phyloP scores from a whole-genome alignment of 2,888 invertebrate genomes.

The Bembecia ichneumoniformis region DNA sequence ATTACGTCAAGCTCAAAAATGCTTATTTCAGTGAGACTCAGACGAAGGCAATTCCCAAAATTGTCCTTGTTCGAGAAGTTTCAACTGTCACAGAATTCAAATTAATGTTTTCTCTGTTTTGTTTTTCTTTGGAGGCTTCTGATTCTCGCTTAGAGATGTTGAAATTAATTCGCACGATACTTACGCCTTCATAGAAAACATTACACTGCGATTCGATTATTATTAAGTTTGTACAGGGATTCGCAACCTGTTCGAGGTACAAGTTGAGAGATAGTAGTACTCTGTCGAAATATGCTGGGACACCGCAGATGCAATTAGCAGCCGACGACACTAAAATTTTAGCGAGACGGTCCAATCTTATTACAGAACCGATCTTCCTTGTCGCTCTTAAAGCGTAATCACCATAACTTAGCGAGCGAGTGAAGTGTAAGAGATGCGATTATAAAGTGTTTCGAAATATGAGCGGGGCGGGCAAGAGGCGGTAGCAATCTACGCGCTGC shows the following conservation, averaged over 20 bases:
- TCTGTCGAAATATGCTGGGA: slow-evolving; percentile 7
- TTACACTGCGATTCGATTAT: too few relatives aligned
- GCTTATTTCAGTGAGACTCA: slow-evolving; percentile 53
- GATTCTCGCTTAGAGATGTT: slow-evolving; percentile 46
- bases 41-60: slow-evolving; percentile 66
- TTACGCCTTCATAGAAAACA: not conserved
- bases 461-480: slow-evolving; percentile 34
- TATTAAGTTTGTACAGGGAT: not conserved
- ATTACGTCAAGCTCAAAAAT: slow-evolving; percentile 65
- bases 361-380: slow-evolving; percentile 69
- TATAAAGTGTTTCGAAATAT: slow-evolving; percentile 72
- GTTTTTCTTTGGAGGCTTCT: slow-evolving; percentile 52
- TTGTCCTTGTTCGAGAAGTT: slow-evolving; percentile 62
- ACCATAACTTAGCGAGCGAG: slow-evolving; percentile 69
- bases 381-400: slow-evolving; percentile 70
- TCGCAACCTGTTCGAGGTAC: not conserved
- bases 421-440: slow-evolving; percentile 70
- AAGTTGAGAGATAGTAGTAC: not conserved
- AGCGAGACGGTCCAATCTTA: slow-evolving; percentile 69
- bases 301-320: slow-evolving; percentile 64
- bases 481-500: slow-evolving; percentile 64
- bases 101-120: slow-evolving; percentile 69
- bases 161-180: slow-evolving; percentile 28
- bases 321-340: slow-evolving; percentile 68
- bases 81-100: slow-evolving; percentile 65